Percentiles rank a stretch among this genome's conserved stretches.
Conservation (phyloP, 2,888 invertebrate genomes). For the Cotesia congregata region DNA sequence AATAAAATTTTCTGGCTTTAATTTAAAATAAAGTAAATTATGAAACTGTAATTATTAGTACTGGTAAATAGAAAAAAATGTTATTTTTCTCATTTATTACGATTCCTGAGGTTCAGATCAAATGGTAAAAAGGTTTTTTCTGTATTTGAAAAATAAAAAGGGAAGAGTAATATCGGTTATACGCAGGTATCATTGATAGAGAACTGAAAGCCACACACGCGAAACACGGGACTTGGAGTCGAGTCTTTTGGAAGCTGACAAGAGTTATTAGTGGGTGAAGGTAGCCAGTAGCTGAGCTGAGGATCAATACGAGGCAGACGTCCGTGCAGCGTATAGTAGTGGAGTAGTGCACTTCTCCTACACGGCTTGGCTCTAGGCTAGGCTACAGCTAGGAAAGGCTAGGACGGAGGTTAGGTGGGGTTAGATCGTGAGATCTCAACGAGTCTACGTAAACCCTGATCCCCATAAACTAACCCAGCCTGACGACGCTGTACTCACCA, state of each 20-base stretch:
- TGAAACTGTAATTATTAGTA: no score
- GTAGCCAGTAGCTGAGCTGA: conserved; percentile 69
- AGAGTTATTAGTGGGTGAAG: conserved; percentile 71
- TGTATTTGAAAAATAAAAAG: conserved; percentile 15
- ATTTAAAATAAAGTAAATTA: no score
- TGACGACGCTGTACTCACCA: conserved; percentile 58
- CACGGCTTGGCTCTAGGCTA: conserved; percentile 65
- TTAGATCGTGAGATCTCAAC: conserved; percentile 61
- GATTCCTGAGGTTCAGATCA: not conserved
- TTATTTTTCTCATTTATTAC: no score
- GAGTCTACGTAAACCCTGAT: conserved; percentile 64
- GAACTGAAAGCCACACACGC: conserved; percentile 35
- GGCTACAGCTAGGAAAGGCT: conserved; percentile 64
- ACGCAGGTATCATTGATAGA: conserved; percentile 27
- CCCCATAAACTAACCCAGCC: conserved; percentile 64
- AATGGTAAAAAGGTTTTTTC: conserved; percentile 5
- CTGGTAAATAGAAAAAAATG: no score
- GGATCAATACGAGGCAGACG: conserved; percentile 71
- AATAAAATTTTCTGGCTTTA: no score
- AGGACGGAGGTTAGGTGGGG: conserved; percentile 64
- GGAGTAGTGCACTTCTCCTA: conserved; percentile 66
- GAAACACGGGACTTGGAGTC: conserved; percentile 56
- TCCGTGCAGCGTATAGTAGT: conserved; percentile 66
- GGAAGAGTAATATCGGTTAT: not conserved
- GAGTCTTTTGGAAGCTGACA: conserved; percentile 70